A percentile compares a stretch with the other conserved stretches of the same genome.
Conservation (phyloP, 2,113 vertebrate species). For the Theristicus caerulescens region DNA sequence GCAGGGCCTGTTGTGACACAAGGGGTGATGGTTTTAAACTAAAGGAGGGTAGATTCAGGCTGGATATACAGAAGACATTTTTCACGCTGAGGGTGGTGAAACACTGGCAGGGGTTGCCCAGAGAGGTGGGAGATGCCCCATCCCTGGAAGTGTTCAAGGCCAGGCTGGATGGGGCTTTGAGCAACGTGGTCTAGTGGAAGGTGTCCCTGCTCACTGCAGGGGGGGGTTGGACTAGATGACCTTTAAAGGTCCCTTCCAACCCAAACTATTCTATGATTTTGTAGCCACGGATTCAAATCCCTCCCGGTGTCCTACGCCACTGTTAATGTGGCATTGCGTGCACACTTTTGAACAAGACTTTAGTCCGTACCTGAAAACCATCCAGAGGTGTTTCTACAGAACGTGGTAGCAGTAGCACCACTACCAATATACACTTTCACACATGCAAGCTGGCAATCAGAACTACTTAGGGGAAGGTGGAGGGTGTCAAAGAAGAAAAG, state of each 20-base stretch:
- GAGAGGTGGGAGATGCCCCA: neutral
- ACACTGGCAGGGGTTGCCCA: neutral
- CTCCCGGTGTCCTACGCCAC: neutral
- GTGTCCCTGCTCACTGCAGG: rapidly evolving
- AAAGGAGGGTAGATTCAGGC: too few relatives aligned
- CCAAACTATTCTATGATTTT: neutral
- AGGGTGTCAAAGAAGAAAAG: neutral
- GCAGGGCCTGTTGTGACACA: too few relatives aligned
- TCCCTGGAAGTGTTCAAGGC: neutral
- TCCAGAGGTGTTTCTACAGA: neutral
- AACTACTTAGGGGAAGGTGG: neutral
- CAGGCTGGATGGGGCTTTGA: neutral
- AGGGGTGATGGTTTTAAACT: too few relatives aligned
- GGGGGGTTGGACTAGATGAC: neutral
- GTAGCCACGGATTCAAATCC: neutral
- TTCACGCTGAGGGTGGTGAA: neutral
- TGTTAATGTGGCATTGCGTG: neutral
- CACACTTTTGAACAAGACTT: neutral
- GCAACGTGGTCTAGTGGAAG: neutral
- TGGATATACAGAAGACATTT: neutral
- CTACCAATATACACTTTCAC: neutral
- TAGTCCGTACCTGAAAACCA: neutral
- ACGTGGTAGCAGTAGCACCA: neutral
- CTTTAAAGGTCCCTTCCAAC: neutral
- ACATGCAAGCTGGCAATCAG: neutral